Percentiles rank a stretch among this genome's conserved stretches.
These are phyloP conservation scores for Physocephala rufipes DNA, from an alignment of 2,888 invertebrate genomes.

Conservation along the genomic window DNA sequence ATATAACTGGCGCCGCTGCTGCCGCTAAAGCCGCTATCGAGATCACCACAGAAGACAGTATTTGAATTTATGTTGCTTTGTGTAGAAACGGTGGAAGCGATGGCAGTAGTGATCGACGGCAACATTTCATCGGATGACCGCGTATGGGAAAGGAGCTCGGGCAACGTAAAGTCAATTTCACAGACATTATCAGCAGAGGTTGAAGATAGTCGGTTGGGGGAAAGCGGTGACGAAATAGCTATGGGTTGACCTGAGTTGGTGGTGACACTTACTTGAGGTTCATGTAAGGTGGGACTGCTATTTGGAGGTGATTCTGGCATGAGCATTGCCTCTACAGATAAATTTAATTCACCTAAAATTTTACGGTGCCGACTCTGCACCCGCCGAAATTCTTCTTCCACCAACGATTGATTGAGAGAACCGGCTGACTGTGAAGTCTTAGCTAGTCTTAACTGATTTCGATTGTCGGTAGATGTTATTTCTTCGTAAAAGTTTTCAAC, in stretches of 20 bases:
- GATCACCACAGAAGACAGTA: slow-evolving; percentile 68
- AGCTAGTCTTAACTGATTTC: slow-evolving; percentile 48
- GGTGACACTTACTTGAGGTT: slow-evolving; percentile 57
- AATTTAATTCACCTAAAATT: slow-evolving; percentile 85
- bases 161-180: slow-evolving; percentile 72
- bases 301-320: slow-evolving; percentile 77
- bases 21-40: slow-evolving; percentile 85
- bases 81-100: slow-evolving; percentile 63
- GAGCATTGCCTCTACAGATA: slow-evolving; percentile 89
- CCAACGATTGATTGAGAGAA: slow-evolving; percentile 76
- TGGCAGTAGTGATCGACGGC: slow-evolving; percentile 62
- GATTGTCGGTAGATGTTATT: slow-evolving; percentile 55
- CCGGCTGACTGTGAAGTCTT: slow-evolving; percentile 70
- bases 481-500: slow-evolving; percentile 59
- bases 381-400: slow-evolving; percentile 84
- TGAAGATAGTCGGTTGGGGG: slow-evolving; percentile 48
- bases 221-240: slow-evolving; percentile 38
- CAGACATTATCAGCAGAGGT: slow-evolving; percentile 70
- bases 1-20: slow-evolving; percentile 85
- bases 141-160: slow-evolving; percentile 72
- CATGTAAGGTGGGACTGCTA: slow-evolving; percentile 54
- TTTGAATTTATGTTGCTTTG: slow-evolving; percentile 46
- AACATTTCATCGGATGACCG: slow-evolving; percentile 68
- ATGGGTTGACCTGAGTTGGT: slow-evolving; percentile 56
- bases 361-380: slow-evolving; percentile 85